Percentiles rank a stretch among this genome's conserved stretches.
Conservation (phyloP, 2,888 invertebrate species). For the Torymus texanus region DNA sequence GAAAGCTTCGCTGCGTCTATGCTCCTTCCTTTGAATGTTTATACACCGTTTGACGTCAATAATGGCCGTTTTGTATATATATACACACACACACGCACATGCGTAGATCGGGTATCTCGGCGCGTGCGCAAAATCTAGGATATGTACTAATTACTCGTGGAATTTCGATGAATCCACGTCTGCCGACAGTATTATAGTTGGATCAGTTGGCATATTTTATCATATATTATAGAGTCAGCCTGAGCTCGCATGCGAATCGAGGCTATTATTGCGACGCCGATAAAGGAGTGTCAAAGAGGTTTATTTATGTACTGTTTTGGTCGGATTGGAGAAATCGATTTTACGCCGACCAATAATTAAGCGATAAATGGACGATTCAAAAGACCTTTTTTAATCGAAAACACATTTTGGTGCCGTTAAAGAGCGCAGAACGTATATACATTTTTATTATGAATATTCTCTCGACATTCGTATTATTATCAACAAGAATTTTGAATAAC, state of each 20-base stretch:
- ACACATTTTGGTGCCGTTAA: neutral
- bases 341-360: slow-evolving; percentile 8
- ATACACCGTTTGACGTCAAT: slow-evolving; percentile 32
- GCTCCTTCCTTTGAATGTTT: slow-evolving; percentile 5
- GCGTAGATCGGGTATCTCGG: neutral
- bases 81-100: too few species aligned
- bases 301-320: slow-evolving; percentile 30
- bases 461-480: too few species aligned
- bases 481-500: too few species aligned
- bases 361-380: slow-evolving; percentile 6
- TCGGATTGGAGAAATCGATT: neutral
- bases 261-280: slow-evolving; percentile 29
- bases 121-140: neutral
- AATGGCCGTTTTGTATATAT: slow-evolving; percentile 32
- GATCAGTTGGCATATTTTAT: slow-evolving; percentile 32
- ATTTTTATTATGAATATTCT: too few species aligned
- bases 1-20: neutral
- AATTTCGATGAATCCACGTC: slow-evolving; percentile 29
- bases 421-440: too few species aligned
- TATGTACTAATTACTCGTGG: slow-evolving; percentile 8
- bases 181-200: slow-evolving; percentile 20
- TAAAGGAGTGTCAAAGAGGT: neutral
- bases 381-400: neutral
- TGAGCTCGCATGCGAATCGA: slow-evolving; percentile 30
- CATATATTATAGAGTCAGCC: slow-evolving; percentile 22